Evolutionary conservation across 2,113 vertebrate species (phyloP).

Genomic region (Coturnix japonica): DNA sequence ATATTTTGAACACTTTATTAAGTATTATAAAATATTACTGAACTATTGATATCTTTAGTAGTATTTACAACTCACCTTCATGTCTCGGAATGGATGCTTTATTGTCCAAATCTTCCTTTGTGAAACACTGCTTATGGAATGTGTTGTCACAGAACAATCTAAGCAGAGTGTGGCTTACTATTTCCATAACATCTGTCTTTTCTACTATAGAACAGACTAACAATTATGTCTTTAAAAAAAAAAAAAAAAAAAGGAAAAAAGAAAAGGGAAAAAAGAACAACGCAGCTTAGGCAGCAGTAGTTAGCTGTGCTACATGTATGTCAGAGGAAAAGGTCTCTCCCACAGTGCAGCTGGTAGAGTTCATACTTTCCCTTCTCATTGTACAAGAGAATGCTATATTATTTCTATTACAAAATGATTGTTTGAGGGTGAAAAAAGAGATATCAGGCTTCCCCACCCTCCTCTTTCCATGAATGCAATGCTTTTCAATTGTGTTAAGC

Average conservation of each 20-base stretch:
- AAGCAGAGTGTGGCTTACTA: conserved; percentile 61
- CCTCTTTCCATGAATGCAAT: conserved; percentile 26
- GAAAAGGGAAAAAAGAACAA: neutral
- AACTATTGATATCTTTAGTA: conserved; percentile 30
- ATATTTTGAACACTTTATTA: neutral
- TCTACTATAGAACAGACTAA: conserved; percentile 75
- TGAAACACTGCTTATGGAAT: conserved; percentile 65
- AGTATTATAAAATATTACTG: neutral
- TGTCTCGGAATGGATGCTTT: conserved; percentile 67
- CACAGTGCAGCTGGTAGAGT: conserved; percentile 48
- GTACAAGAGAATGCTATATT: conserved; percentile 29
- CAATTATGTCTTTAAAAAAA: conserved; percentile 61
- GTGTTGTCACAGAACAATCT: conserved; percentile 60
- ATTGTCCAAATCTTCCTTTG: conserved; percentile 71
- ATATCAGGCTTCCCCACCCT: neutral
- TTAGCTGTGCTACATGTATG: conserved; percentile 19
- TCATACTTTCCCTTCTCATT: conserved; percentile 42
- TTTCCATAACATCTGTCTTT: conserved; percentile 84
- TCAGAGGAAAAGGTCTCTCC: conserved; percentile 50
- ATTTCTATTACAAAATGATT: conserved; percentile 47
- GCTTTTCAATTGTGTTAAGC: conserved; percentile 68
- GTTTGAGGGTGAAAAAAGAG: neutral
- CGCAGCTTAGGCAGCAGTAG: neutral
- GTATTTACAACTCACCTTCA: conserved; percentile 66
- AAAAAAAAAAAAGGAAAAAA: neutral